phyloP scores from a whole-genome alignment of 1,140 invertebrate species.

The Drosophila sproati region DNA sequence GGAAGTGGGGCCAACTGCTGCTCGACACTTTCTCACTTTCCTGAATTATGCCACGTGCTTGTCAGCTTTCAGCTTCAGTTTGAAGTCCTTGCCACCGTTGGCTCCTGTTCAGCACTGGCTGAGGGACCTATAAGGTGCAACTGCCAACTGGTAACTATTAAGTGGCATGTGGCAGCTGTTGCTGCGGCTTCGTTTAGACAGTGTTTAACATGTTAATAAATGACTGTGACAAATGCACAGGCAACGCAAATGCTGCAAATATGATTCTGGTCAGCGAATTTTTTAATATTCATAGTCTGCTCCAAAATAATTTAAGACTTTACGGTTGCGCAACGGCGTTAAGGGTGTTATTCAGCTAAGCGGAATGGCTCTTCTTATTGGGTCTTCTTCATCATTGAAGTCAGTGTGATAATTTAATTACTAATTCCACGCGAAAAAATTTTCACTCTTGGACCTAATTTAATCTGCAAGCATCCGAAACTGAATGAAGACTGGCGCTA shows the following conservation, averaged over 20 bases:
- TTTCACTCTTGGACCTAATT: too few relatives aligned
- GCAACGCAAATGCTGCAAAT: conserved; percentile 53
- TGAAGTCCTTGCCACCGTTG: conserved; percentile 31
- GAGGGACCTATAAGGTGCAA: conserved; percentile 43
- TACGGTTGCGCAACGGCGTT: background rate
- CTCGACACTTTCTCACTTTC: conserved; percentile 50
- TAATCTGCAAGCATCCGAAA: too few relatives aligned
- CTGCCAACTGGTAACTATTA: conserved; percentile 18
- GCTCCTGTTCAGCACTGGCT: conserved; percentile 38
- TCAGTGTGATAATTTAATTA: too few relatives aligned
- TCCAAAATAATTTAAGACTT: conserved; percentile 1
- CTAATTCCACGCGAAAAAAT: too few relatives aligned
- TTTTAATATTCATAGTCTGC: conserved; percentile 27
- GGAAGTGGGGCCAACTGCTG: conserved; percentile 32
- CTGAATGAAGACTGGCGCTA: too few relatives aligned
- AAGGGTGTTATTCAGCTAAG: conserved; percentile 17
- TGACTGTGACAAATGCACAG: conserved; percentile 72
- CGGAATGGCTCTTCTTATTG: background rate
- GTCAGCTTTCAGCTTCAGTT: conserved; percentile 38
- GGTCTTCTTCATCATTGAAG: too few relatives aligned
- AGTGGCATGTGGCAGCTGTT: conserved; percentile 36
- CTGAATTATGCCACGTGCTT: conserved; percentile 74
- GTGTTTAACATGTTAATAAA: conserved; percentile 78
- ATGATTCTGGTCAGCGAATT: conserved; percentile 32
- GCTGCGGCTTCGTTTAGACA: conserved; percentile 54